A percentile compares a stretch with the other conserved stretches of the same genome.
Conservation (phyloP, 2,797 vertebrate genomes). For the Xerus rutilus region DNA sequence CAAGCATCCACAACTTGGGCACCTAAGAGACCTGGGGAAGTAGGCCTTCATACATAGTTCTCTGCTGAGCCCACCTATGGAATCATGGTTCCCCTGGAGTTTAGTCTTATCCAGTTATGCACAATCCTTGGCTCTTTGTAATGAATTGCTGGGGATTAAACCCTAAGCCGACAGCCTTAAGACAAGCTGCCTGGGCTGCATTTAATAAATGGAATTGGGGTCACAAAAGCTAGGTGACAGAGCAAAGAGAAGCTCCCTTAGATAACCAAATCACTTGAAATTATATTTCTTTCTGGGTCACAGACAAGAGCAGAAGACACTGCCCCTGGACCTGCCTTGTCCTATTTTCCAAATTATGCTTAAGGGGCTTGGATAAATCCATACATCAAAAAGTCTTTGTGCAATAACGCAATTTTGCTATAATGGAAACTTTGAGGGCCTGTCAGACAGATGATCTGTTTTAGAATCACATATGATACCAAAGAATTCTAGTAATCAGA, state of each 20-base stretch:
- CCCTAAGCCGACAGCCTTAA: constrained; percentile 66
- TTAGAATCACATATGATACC: constrained; percentile 29
- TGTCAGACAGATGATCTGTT: constrained; percentile 70
- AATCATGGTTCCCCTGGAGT: constrained; percentile 66
- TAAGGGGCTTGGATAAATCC: constrained; percentile 58
- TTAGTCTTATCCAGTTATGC: constrained; percentile 59
- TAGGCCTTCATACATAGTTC: background rate
- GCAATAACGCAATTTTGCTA: constrained; percentile 48
- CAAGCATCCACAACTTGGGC: background rate
- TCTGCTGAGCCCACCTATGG: constrained; percentile 59
- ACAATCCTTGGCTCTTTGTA: constrained; percentile 44
- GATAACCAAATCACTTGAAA: constrained; percentile 73
- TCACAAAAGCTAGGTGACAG: constrained; percentile 69
- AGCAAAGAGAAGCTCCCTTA: constrained; percentile 47
- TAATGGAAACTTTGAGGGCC: constrained; percentile 53
- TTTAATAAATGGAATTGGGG: constrained; percentile 71
- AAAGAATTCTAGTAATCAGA: constrained; percentile 49
- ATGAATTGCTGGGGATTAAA: constrained; percentile 73
- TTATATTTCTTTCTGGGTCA: constrained; percentile 69
- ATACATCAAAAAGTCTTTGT: constrained; percentile 66
- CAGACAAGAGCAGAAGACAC: constrained; percentile 55
- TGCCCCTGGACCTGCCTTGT: constrained; percentile 57
- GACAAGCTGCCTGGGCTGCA: constrained; percentile 34
- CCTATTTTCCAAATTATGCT: constrained; percentile 67
- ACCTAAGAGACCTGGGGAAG: background rate